These are phyloP conservation scores for Dermochelys coriacea DNA, from an alignment of 2,797 vertebrate species.

Conservation along the genomic window DNA sequence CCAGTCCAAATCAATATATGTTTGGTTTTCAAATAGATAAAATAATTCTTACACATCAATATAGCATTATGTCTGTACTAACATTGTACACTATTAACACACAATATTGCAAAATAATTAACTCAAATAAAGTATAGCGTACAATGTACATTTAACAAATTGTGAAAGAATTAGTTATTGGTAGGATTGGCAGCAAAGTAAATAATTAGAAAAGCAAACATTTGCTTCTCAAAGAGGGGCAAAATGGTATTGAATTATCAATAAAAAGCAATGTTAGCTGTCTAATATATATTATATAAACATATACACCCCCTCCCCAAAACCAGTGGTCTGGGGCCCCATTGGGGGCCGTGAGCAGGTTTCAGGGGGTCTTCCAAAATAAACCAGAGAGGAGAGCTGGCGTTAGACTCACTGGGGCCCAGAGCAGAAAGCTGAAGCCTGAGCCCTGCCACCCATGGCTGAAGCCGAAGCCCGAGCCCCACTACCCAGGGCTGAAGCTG, in stretches of 20 bases:
- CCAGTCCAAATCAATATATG: not conserved
- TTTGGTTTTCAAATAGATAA: not conserved
- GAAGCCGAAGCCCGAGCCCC: too few relatives aligned
- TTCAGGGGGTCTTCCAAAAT: too few relatives aligned
- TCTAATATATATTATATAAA: not conserved
- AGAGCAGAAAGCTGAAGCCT: too few relatives aligned
- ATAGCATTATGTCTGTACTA: not conserved
- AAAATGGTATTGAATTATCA: conserved; percentile 35
- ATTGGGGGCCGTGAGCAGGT: too few relatives aligned
- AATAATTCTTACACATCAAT: not conserved
- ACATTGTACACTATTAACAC: not conserved
- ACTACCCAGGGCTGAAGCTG: too few relatives aligned
- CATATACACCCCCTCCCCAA: too few relatives aligned
- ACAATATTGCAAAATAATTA: not conserved
- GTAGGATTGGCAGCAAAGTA: not conserved
- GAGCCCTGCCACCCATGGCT: too few relatives aligned
- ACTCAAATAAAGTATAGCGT: too few relatives aligned
- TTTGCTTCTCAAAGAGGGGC: not conserved
- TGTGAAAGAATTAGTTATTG: not conserved
- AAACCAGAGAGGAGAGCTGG: too few relatives aligned
- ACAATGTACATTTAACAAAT: not conserved
- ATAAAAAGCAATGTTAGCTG: not conserved
- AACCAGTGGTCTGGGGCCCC: too few relatives aligned
- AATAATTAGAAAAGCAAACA: not conserved
- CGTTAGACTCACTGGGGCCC: too few relatives aligned